Evolutionary conservation across 2,888 invertebrate species (phyloP).

Genomic region (Parnassius smintheus): DNA sequence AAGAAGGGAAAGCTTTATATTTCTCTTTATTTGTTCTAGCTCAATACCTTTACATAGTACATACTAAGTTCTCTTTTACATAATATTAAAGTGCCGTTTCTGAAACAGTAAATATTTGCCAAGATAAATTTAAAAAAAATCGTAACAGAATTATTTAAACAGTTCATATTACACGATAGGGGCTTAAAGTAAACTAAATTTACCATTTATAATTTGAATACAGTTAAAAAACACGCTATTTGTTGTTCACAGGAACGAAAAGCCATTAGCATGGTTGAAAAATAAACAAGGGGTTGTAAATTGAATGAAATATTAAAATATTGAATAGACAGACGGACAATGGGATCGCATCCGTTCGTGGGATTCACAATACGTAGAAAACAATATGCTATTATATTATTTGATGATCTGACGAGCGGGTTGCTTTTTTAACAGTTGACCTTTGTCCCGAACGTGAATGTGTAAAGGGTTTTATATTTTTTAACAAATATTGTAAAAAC

Average conservation of each 20-base stretch:
- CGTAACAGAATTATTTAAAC: no score
- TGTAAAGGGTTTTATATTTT: neutral
- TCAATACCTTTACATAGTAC: no score
- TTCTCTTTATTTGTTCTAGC: no score
- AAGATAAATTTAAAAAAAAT: no score
- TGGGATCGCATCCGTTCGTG: slow-evolving; percentile 42
- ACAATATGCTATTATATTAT: slow-evolving; percentile 48
- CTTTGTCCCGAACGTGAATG: slow-evolving; percentile 22
- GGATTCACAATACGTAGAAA: slow-evolving; percentile 36
- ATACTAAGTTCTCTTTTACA: no score
- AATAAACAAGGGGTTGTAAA: slow-evolving; percentile 52
- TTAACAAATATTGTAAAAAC: no score
- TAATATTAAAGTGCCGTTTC: no score
- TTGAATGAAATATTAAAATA: slow-evolving; percentile 46
- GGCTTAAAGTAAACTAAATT: no score
- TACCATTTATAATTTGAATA: no score
- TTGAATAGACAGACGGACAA: slow-evolving; percentile 52
- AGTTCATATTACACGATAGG: no score
- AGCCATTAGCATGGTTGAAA: slow-evolving; percentile 35
- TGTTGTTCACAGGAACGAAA: slow-evolving; percentile 11
- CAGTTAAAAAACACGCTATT: neutral
- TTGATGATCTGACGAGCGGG: slow-evolving; percentile 26
- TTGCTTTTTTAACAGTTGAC: slow-evolving; percentile 31
- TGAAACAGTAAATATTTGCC: no score
- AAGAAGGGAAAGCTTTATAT: no score